A percentile compares a stretch with the other conserved stretches of the same genome.
Conservation (phyloP, 64 coral and sea anemone species). For the Montipora foliosa region DNA sequence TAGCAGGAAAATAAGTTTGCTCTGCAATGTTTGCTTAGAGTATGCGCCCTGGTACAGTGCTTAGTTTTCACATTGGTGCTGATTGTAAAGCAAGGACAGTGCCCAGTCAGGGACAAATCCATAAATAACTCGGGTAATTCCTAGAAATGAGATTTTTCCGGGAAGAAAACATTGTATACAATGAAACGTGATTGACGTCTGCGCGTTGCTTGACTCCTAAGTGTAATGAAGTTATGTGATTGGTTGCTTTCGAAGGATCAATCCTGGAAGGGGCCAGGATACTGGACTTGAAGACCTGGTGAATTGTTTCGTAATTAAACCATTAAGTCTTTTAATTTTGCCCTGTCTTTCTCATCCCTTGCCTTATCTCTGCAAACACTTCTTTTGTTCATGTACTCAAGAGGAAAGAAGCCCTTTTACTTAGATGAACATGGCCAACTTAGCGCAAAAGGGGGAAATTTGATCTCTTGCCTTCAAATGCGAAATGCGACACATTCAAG, state of each 20-base stretch:
- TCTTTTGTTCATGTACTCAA: too few relatives aligned
- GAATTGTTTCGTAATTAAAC: constrained; percentile 7
- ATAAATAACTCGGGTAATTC: constrained; percentile 7
- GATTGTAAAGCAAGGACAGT: neutral
- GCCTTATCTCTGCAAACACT: neutral
- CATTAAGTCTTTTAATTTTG: constrained; percentile 4
- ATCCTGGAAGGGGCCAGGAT: neutral
- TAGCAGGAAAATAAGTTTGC: constrained; percentile 10
- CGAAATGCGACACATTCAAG: constrained; percentile 54
- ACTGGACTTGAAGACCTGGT: constrained; percentile 2
- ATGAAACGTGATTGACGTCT: constrained; percentile 3
- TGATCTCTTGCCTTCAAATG: constrained; percentile 60
- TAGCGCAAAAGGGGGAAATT: neutral
- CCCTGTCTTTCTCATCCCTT: neutral
- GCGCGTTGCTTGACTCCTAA: neutral
- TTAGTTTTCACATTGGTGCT: neutral
- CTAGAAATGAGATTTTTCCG: neutral
- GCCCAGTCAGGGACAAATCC: neutral
- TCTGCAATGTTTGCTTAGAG: constrained; percentile 7
- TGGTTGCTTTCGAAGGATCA: neutral
- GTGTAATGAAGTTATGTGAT: neutral
- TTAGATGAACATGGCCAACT: constrained; percentile 1
- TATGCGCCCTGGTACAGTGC: neutral
- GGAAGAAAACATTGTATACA: constrained; percentile 1
- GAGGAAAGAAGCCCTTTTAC: neutral